These are phyloP conservation scores for Nephrotoma guestfalica DNA, from an alignment of 2,888 invertebrate species.

Conservation along the genomic window DNA sequence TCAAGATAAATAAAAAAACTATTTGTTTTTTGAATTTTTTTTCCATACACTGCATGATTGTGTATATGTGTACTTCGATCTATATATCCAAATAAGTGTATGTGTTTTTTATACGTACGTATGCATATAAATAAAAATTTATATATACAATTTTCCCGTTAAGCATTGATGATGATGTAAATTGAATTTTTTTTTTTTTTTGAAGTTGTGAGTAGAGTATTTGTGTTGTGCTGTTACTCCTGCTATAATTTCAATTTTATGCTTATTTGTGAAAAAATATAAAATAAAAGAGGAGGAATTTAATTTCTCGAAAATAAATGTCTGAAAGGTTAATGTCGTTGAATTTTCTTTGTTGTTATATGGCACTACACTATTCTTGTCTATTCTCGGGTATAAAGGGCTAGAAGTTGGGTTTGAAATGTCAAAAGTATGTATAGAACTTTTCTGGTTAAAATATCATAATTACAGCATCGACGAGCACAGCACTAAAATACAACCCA, in stretches of 20 bases:
- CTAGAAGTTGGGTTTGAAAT: neutral
- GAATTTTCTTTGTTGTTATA: neutral
- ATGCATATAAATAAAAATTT: neutral
- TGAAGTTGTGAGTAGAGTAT: neutral
- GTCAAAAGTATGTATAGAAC: neutral
- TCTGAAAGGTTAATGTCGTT: neutral
- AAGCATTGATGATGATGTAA: constrained; percentile 1
- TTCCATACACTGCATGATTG: neutral
- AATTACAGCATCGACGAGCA: neutral
- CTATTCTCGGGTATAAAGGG: neutral
- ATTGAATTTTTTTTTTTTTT: neutral
- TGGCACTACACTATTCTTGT: neutral
- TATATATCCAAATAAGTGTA: neutral
- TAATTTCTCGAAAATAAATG: neutral
- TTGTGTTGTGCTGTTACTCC: neutral
- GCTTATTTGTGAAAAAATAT: neutral
- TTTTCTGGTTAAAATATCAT: neutral
- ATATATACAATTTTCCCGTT: neutral
- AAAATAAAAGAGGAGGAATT: neutral
- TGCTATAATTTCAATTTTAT: neutral
- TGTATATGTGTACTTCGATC: neutral
- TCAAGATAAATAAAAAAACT: constrained; percentile 1
- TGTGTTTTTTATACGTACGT: neutral
- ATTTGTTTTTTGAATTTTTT: neutral
- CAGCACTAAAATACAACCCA: neutral